Base-by-base conservation (phyloP, 1,140 invertebrate species). In the Rhagoletis zephyria region DNA sequence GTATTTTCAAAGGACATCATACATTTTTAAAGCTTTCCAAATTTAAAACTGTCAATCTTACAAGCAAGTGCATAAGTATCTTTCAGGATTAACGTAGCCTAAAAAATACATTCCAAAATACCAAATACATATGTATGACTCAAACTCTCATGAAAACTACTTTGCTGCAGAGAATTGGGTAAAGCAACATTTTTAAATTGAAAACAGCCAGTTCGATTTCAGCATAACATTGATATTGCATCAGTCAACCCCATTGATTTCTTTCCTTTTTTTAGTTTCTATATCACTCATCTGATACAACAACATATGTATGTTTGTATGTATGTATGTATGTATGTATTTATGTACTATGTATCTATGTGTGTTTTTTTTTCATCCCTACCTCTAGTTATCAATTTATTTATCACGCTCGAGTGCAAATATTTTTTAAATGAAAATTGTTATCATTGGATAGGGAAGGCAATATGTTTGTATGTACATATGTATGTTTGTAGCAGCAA, bases 351-450 rank as follows among this genome's bases (percentile, higher is more conserved):
- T 48, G 4, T 30, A n/a, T n/a, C n/a, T n/a, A 30, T 30, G 30
- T 30, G 30, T 30, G n/a, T n/a, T n/a, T 59, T 81, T 4, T 81
- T 56, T 56, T 56, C 42, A 16, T 74, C 16, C n/a, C 45, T 30
- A 51, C 48, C 56, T 51, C 48, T 81, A 81, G 51, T 81, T 81
- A 81, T 59, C 74, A 81, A 81, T 81, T 81, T 81, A 81, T 81
- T 81, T 81, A 81, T 30, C 74, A 56, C 74, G 74, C 48, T 81
- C n/a, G 16, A 81, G 48, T 10, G 51, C 16, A 45, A 74, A 74
- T 48, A 74, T 74, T 74, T 74, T 51, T 81, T 7, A 67, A 59
- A 51, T 81, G 16, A 56, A n/a, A 30, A 81, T 81, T 30, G 16
- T 10, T 59, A 59, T 81, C 30, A 56, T 81, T 81, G 74, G 16